These are phyloP conservation scores for Drosophila flavopinicola DNA, from an alignment of 2,888 invertebrate species.

Conservation along the genomic window DNA sequence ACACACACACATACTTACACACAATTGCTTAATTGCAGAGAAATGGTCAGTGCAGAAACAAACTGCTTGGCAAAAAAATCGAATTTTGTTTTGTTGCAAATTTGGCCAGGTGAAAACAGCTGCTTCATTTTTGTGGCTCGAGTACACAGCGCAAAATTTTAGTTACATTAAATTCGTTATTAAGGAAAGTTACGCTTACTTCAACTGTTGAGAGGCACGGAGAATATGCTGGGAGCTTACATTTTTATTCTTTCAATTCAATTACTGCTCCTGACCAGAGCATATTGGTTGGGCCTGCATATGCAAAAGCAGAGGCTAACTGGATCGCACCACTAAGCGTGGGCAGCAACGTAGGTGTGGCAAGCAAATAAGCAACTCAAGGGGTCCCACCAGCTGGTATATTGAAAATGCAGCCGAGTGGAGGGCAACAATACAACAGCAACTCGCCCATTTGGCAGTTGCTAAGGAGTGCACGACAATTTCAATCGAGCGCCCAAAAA, in stretches of 20 bases:
- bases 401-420: slow-evolving; percentile 2
- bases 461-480: slow-evolving; percentile 31
- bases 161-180: too few relatives aligned
- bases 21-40: slow-evolving; percentile 2
- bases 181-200: too few relatives aligned
- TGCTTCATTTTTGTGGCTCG: neutral
- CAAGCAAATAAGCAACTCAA: slow-evolving; percentile 3
- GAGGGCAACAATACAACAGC: neutral
- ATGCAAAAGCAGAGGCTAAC: slow-evolving; percentile 26
- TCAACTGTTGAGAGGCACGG: too few relatives aligned
- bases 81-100: slow-evolving; percentile 16
- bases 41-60: neutral
- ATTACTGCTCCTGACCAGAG: neutral
- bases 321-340: slow-evolving; percentile 17
- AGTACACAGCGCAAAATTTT: neutral
- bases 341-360: slow-evolving; percentile 14
- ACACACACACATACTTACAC: neutral
- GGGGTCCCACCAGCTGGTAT: neutral
- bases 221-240: too few relatives aligned
- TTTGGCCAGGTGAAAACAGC: slow-evolving; percentile 13
- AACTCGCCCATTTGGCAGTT: slow-evolving; percentile 24
- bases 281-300: slow-evolving; percentile 7
- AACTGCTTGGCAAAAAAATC: neutral
- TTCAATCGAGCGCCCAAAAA: slow-evolving; percentile 25
- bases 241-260: slow-evolving; percentile 4